Conservation (phyloP, 2,797 vertebrate species). For the Gymnopithys bicolor region DNA sequence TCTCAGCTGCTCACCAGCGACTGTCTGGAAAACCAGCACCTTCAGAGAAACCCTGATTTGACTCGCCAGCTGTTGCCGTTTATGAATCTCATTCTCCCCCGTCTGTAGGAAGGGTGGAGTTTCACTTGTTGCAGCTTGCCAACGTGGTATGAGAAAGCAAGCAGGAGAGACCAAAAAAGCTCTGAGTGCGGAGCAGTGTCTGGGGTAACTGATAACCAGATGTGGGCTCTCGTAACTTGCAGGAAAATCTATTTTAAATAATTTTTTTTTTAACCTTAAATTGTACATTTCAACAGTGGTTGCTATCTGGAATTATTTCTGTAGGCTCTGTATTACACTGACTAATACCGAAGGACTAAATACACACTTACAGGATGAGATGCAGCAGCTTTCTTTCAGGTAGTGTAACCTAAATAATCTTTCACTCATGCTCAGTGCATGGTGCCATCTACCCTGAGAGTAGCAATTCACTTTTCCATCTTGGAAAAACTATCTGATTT, state of each 20-base stretch:
- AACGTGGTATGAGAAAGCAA: constrained; percentile 26
- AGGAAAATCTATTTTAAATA: background rate
- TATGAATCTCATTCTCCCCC: constrained; percentile 1
- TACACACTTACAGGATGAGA: background rate
- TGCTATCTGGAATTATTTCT: constrained; percentile 6
- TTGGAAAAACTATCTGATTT: background rate
- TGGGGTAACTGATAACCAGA: background rate
- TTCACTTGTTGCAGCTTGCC: constrained; percentile 68
- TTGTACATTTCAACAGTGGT: constrained; percentile 5
- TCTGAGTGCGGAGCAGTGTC: background rate
- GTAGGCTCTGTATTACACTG: background rate
- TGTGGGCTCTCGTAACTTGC: background rate
- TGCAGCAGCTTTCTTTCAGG: background rate
- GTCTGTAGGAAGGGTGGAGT: constrained; percentile 61
- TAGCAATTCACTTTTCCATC: background rate
- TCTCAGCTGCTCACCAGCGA: constrained; percentile 4
- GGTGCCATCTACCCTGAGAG: background rate
- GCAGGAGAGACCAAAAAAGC: background rate
- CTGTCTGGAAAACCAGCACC: constrained; percentile 46
- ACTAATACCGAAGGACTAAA: constrained; percentile 18
- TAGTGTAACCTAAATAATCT: background rate
- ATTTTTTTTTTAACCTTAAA: constrained; percentile 9
- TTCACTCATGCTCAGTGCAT: background rate
- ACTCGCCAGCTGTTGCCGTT: constrained; percentile 1
- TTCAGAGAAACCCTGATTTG: constrained; percentile 35